Evolutionary conservation across 2,888 invertebrate genomes (phyloP), one percentile per base, ranked within the genome.

Genomic region (Muschampia plurimacula): DNA sequence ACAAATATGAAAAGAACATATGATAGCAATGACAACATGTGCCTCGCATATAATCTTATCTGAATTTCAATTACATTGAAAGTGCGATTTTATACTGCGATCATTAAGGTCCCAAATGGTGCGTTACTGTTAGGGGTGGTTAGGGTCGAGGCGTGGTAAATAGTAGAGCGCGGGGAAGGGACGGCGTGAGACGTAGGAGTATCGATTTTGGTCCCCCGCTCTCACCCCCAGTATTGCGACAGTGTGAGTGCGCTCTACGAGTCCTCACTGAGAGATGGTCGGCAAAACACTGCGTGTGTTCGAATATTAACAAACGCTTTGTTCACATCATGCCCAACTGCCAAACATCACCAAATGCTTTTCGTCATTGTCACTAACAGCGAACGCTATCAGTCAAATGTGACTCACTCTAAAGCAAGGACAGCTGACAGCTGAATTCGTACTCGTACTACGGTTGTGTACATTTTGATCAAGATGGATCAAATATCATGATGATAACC

Each of bases 151-250:
- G 85, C 86, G 88, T 84, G 85, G 87, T 83, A 83, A 82, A 85
- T 77, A 79, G 86, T 83, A 80, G 83, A 80, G 90, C 84, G 92
- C 88, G 89, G 89, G 82, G 86, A 82, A 85, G 80, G 79, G 86
- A 81, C 81, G 87, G 87, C 82, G 82, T 86, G 91, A 91, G 91
- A 89, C 91, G 92, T 87, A 88, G 89, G 85, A 91, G 87, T 94
- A 94, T 94, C 94, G 94, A 94, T 94, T 93, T 94, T 93, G 86
- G 89, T 84, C 88, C 87, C 90, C 88, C 91, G 92, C 88, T 92
- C 92, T 90, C 90, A 83, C 90, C 91, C 92, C 90, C 81, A 86
- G 78, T 84, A 84, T 81, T 90, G 92, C 91, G 92, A 87, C 91
- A 86, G 93, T 93, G 91, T 93, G 93, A 88, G 93, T 93, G 91